Base-by-base conservation (phyloP, 2,888 invertebrate species). In the Agrypnus murinus region DNA sequence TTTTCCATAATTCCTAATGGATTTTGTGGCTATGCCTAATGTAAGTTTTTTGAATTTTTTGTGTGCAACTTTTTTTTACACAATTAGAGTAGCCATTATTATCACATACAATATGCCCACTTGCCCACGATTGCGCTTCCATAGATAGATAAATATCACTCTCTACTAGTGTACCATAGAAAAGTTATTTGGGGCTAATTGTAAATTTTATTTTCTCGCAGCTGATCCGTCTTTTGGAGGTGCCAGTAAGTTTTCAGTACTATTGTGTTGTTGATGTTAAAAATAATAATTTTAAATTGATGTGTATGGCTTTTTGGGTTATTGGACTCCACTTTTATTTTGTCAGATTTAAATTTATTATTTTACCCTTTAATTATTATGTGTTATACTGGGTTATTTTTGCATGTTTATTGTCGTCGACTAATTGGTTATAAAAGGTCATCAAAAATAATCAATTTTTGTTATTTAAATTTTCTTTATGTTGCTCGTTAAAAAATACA, bases 191-290 rank as follows among this genome's bases (percentile, higher is more conserved):
- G 17, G 19, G 9, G 55, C 58, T 64, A 69, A 69, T 59, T 25
- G 25, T 17, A 14, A n/a, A 40, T 57, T 25, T 50, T 71, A 70
- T 78, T 77, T 77, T 78, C 77, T 81, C 82, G 72, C 82, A 86
- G 86, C 84, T 82, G 84, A 84, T 78, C 83, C 82, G 81, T 83
- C 84, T 83, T 84, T 84, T 84, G 87, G 86, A 89, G 89, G 89
- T 86, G 87, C 88, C 85, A 89, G 89, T 90, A 89, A 90, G 89
- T 90, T 38, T 38, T 25, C 31, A 46, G n/a, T 68, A 55, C 63
- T 63, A 46, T 68, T 38, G 1, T 38, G 25, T 25, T 25, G 25
- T 25, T n/a, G n/a, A n/a, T n/a, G n/a, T n/a, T n/a, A n/a, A n/a
- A n/a, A n/a, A n/a, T n/a, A n/a, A n/a, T n/a, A n/a, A n/a, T n/a